phyloP scores from a whole-genome alignment of 30 jellyfish, hydroid and myxozoan genomes.

The Hydra vulgaris region DNA sequence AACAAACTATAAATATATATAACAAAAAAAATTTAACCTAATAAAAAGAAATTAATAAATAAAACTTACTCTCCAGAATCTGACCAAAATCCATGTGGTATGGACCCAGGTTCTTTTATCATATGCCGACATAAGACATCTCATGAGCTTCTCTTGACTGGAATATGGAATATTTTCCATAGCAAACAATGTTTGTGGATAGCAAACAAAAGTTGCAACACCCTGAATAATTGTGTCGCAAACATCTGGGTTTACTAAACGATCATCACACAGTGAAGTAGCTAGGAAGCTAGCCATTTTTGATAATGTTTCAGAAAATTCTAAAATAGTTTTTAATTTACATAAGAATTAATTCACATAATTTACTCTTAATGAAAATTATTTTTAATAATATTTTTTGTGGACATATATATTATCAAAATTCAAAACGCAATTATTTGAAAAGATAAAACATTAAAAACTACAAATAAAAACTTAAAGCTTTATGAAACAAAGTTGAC shows the following conservation, averaged over 20 bases:
- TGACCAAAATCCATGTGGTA: constrained; percentile 91
- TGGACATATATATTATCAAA: neutral
- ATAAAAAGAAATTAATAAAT: neutral
- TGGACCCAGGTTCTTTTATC: constrained; percentile 98
- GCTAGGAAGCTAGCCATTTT: constrained; percentile 87
- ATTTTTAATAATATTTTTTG: too few relatives aligned
- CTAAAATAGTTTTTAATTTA: constrained; percentile 17
- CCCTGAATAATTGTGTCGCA: constrained; percentile 96
- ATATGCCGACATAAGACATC: constrained; percentile 94
- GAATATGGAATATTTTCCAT: constrained; percentile 47
- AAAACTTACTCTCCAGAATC: constrained; percentile 88
- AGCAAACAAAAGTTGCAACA: constrained; percentile 93
- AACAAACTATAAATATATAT: too few relatives aligned
- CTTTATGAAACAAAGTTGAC: too few relatives aligned
- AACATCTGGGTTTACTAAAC: constrained; percentile 89
- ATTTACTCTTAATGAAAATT: neutral
- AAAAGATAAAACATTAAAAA: too few relatives aligned
- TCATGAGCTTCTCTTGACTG: constrained; percentile 58
- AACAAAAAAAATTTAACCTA: too few relatives aligned
- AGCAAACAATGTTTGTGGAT: constrained; percentile 82
- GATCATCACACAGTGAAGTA: constrained; percentile 73
- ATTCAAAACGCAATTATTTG: neutral
- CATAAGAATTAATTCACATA: neutral
- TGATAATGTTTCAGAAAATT: constrained; percentile 59
- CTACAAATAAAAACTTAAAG: too few relatives aligned